Evolutionary conservation across 53 echinoderm and acorn worm species (phyloP), one percentile per base, ranked within the genome.

Genomic region (Stichopus horrens): DNA sequence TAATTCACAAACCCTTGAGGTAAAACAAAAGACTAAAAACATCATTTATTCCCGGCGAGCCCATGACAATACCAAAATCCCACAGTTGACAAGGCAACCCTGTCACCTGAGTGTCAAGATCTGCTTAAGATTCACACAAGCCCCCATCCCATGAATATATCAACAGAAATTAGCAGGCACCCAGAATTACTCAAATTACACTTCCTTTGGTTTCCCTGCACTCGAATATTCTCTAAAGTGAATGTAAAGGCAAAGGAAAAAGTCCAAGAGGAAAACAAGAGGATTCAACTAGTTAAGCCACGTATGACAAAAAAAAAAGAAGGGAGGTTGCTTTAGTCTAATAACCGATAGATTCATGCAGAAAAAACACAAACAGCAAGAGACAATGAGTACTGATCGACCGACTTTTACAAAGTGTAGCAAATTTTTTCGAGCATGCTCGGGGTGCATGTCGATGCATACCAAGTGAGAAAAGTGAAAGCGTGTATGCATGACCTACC

Each of bases 101-200:
- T n/a, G 81, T 9, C 57, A 81, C 57, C 81, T 21, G 57, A 81
- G 81, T 81, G 81, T 81, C 57, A 81, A 81, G 21, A 21, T n/a
- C 22, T 57, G 81, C 20, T 56, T 53, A 23, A 81, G 81, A 81
- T 81, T 81, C 81, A 56, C 81, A 57, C 81, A 57, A 81, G 81
- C 81, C 81, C 81, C 81, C 81, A 81, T 81, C 81, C 81, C 81
- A 81, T 81, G 81, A 81, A 81, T 81, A 81, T 53, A 81, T 81
- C 81, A 81, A n/a, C 56, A 81, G 58, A 81, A 81, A 57, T 81
- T 56, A 56, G n/a, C 58, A 23, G 81, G 23, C 56, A 57, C 21
- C 7, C 21, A 21, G 81, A 55, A 81, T 54, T 57, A 56, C 56
- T 81, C 58, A 58, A 81, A 81, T 21, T 58, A 81, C 56, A 18